A percentile compares a stretch with the other conserved stretches of the same genome.
Conservation (phyloP, 1,140 invertebrate genomes). For the Scaptomyza montana region DNA sequence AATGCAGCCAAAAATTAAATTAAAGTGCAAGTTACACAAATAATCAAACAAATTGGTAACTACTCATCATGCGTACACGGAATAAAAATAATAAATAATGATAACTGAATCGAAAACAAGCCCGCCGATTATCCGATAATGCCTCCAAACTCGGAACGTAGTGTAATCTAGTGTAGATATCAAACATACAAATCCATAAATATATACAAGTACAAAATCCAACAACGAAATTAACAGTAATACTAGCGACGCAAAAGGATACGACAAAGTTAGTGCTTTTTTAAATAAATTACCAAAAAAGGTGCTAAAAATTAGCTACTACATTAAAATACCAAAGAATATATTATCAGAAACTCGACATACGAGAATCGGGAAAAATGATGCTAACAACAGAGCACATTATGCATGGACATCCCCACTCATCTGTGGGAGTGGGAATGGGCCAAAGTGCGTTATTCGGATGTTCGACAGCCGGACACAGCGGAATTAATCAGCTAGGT, state of each 20-base stretch:
- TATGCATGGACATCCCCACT: slow-evolving; percentile 80
- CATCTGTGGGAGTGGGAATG: slow-evolving; percentile 83
- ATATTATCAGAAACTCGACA: slow-evolving; percentile 7
- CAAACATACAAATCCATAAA: slow-evolving; percentile 3
- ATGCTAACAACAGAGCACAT: slow-evolving; percentile 83
- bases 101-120: background rate
- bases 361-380: slow-evolving; percentile 44
- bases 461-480: slow-evolving; percentile 93
- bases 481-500: slow-evolving; percentile 98
- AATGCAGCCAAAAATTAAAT: slow-evolving; percentile 21
- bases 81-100: background rate
- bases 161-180: slow-evolving; percentile 28
- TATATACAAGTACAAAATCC: slow-evolving; percentile 4
- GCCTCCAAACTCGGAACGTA: slow-evolving; percentile 15
- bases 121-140: slow-evolving; percentile 34
- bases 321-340: background rate
- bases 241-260: background rate
- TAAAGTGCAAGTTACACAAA: slow-evolving; percentile 6
- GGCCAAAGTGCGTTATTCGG: slow-evolving; percentile 88
- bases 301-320: background rate
- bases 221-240: slow-evolving; percentile 11
- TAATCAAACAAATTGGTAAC: background rate
- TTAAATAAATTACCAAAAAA: background rate
- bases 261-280: background rate
- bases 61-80: too few species aligned